These are phyloP conservation scores for Procambarus clarkii DNA, from an alignment of 1,140 invertebrate species.

Conservation along the genomic window DNA sequence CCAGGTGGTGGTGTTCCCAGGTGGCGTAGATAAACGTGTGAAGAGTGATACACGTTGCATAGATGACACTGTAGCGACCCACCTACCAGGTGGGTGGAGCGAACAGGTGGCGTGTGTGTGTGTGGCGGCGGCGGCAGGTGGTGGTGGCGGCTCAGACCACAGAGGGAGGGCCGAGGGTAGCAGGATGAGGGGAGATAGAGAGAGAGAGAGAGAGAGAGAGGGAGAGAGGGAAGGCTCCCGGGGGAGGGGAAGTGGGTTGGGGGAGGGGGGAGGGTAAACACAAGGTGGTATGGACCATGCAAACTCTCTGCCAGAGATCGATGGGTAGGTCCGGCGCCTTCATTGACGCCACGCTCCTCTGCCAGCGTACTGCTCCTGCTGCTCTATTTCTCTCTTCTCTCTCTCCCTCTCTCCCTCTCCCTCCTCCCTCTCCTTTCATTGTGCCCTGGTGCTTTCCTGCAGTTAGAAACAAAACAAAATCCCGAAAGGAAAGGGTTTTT, in stretches of 20 bases:
- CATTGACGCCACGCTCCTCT: background rate
- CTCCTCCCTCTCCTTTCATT: too few relatives aligned
- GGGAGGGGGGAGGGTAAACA: background rate
- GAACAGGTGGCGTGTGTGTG: background rate
- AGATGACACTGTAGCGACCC: too few relatives aligned
- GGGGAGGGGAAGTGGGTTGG: background rate
- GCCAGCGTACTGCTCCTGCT: background rate
- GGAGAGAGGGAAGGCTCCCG: background rate
- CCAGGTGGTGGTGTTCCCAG: background rate
- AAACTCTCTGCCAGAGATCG: background rate
- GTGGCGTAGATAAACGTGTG: too few relatives aligned
- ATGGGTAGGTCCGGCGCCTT: background rate
- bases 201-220: slow-evolving; percentile 13
- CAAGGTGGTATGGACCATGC: background rate
- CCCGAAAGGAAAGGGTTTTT: too few relatives aligned
- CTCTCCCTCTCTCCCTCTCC: too few relatives aligned
- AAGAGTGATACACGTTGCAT: too few relatives aligned
- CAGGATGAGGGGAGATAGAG: background rate
- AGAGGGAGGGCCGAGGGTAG: too few relatives aligned
- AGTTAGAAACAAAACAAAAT: too few relatives aligned
- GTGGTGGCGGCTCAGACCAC: background rate
- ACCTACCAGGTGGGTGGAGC: background rate
- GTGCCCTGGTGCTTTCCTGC: too few relatives aligned
- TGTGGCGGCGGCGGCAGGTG: background rate
- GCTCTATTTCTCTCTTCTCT: too few relatives aligned